Conservation (phyloP, 2,113 vertebrate genomes). For the Prionailurus bengalensis region DNA sequence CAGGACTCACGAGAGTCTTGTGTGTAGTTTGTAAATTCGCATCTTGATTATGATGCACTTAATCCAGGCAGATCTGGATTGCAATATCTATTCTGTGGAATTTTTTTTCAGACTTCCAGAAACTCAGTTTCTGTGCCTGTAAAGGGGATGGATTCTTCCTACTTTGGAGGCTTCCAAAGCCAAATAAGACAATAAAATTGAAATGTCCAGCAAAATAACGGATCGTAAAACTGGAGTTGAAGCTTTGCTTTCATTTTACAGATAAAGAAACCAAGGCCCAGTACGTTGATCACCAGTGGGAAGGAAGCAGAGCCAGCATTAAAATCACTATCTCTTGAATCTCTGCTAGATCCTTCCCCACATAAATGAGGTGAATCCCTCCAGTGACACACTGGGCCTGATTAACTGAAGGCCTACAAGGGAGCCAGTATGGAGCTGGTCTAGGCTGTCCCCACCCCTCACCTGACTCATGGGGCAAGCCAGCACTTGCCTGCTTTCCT, state of each 20-base stretch:
- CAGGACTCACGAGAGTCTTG: neutral
- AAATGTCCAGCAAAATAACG: neutral
- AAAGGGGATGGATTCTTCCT: neutral
- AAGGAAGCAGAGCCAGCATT: neutral
- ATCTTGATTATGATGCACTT: neutral
- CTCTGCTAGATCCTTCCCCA: neutral
- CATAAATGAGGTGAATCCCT: neutral
- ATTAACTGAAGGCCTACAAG: too few species aligned
- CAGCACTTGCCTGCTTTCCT: neutral
- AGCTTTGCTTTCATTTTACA: neutral
- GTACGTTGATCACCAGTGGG: neutral
- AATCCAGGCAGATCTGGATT: neutral
- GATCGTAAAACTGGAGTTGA: neutral
- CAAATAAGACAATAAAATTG: neutral
- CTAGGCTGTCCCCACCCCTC: rapidly evolving
- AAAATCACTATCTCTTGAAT: neutral
- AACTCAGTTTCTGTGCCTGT: neutral
- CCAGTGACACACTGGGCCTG: neutral
- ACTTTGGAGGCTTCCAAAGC: neutral
- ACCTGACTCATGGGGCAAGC: rapidly evolving
- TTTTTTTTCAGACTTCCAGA: neutral
- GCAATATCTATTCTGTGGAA: neutral
- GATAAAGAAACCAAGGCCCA: neutral
- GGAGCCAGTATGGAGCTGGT: too few species aligned
- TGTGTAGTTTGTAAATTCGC: neutral